Conservation (phyloP, 2,888 invertebrate species). For the Brachynemurus nebulosus region DNA sequence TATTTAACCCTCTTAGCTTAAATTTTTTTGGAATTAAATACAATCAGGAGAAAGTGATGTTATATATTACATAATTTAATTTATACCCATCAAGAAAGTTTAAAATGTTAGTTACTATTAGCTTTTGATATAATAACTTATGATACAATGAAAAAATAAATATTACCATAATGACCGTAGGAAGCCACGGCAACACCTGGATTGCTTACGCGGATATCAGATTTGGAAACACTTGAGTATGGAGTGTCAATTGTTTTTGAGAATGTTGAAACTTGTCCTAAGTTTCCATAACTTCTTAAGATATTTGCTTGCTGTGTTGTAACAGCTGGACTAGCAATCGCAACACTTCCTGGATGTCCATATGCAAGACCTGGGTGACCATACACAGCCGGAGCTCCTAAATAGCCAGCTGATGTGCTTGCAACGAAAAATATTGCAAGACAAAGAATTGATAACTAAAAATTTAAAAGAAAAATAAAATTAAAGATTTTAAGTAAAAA, state of each 20-base stretch:
- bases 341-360: constrained; percentile 32
- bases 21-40: too few species aligned
- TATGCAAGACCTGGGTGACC: constrained; percentile 28
- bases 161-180: constrained; percentile 19
- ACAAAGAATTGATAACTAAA: neutral
- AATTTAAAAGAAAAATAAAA: neutral
- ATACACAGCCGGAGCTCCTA: constrained; percentile 27
- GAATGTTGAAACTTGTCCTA: constrained; percentile 56
- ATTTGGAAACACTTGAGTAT: constrained; percentile 54
- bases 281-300: constrained; percentile 47
- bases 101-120: too few species aligned
- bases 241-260: constrained; percentile 60
- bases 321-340: constrained; percentile 36
- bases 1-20: too few species aligned
- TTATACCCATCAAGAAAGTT: too few species aligned
- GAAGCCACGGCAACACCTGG: constrained; percentile 36
- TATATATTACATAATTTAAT: too few species aligned
- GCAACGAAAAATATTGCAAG: neutral
- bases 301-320: constrained; percentile 46
- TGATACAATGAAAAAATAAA: too few species aligned
- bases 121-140: too few species aligned
- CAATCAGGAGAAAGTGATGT: too few species aligned
- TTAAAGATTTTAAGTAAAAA: neutral
- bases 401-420: constrained; percentile 41
- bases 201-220: constrained; percentile 56